Percentiles rank a stretch among this genome's conserved stretches.
Conservation (phyloP, 2,113 vertebrate species). For the Cyanocitta stelleri region DNA sequence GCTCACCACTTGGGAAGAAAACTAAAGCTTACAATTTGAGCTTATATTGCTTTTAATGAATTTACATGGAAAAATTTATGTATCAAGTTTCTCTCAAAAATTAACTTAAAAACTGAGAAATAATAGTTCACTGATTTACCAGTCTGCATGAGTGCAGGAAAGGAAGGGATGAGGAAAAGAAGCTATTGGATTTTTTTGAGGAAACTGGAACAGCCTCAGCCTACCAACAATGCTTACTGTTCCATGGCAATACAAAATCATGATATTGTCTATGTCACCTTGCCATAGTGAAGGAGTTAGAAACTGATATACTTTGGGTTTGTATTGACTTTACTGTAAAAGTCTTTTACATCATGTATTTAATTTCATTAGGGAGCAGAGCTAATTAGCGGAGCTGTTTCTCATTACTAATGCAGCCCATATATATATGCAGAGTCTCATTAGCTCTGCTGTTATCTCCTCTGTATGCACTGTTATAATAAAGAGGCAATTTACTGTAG, state of each 20-base stretch:
- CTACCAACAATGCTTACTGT: neutral
- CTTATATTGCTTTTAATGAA: neutral
- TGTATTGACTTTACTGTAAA: neutral
- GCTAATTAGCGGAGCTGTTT: neutral
- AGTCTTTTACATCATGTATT: neutral
- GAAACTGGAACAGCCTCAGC: neutral
- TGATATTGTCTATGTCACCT: neutral
- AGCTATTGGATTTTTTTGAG: neutral
- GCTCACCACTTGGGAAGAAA: neutral
- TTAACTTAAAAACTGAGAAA: neutral
- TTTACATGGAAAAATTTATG: neutral
- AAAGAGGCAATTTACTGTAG: neutral
- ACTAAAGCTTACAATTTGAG: neutral
- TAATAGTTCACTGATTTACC: neutral
- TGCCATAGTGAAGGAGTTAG: neutral
- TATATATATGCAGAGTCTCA: neutral
- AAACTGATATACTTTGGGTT: neutral
- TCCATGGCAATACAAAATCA: neutral
- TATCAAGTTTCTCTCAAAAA: neutral
- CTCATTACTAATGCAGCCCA: neutral
- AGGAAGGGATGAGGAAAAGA: neutral
- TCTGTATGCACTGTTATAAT: neutral
- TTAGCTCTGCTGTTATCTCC: neutral
- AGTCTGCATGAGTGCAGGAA: neutral
- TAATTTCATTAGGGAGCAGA: constrained; percentile 5